phyloP scores from a whole-genome alignment of 2,797 vertebrate species.

The Pseudochaenichthys georgianus region DNA sequence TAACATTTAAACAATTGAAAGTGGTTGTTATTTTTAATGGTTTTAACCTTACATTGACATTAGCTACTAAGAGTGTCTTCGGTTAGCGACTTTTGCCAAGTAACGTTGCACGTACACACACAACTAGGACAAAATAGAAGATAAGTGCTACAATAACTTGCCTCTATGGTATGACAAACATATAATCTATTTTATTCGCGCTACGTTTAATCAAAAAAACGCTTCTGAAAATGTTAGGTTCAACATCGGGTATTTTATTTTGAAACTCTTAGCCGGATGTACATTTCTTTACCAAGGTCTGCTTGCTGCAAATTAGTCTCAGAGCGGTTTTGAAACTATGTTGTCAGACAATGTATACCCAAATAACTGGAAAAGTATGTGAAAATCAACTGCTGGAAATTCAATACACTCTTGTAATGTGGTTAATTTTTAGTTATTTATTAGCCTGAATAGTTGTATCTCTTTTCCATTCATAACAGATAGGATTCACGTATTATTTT shows the following conservation, averaged over 20 bases:
- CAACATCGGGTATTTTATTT: slow-evolving; percentile 12
- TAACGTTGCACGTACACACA: not conserved
- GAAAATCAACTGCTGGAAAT: not conserved
- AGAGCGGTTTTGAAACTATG: not conserved
- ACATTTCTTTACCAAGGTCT: rapidly evolving
- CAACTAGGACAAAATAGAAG: not conserved
- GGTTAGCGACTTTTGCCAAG: not conserved
- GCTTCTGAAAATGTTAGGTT: not conserved
- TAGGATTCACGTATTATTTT: not conserved
- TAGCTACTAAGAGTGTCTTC: not conserved
- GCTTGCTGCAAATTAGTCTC: not conserved
- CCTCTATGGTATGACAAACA: not conserved
- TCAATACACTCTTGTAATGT: not conserved
- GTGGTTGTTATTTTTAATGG: not conserved
- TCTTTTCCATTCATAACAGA: not conserved
- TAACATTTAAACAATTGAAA: not conserved
- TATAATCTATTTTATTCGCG: rapidly evolving
- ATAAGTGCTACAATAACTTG: not conserved
- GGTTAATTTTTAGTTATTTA: too few relatives aligned
- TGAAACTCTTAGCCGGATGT: slow-evolving; percentile 43
- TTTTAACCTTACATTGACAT: not conserved
- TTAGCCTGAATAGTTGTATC: too few relatives aligned
- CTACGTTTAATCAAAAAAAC: not conserved
- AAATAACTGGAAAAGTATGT: not conserved
- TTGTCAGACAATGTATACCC: not conserved